Base-by-base conservation (phyloP, 2,888 invertebrate genomes). In the Metalampra italica region DNA sequence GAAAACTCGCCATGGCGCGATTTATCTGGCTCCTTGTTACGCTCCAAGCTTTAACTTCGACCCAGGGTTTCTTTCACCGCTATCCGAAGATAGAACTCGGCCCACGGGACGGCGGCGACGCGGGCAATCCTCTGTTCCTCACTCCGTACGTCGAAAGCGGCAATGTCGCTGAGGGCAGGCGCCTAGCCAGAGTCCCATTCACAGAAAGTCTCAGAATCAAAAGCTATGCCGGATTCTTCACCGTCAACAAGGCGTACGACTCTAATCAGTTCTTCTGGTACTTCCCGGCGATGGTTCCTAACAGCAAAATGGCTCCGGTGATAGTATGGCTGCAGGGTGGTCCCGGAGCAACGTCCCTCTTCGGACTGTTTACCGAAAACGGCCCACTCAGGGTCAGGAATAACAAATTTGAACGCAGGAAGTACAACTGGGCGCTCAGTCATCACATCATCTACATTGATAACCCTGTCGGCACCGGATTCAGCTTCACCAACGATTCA, bases 251-350 rank as follows among this genome's bases (percentile, higher is more conserved):
- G 62, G 78, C 89, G 0, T 93, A 90, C 66, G 92, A 94, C 60
- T 96, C 96, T 0, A 96, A 97, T 69, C 90, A 95, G 80, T 97
- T 97, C 83, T 96, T 97, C 79, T 97, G 97, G 97, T 97, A 95
- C 71, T 97, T 97, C 72, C 96, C 96, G 0, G 93, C 96, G 0
- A 91, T 92, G 90, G 57, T 76, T 2, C 79, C 85, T 0, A 73
- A 82, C 36, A 80, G 78, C 2, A 82, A 85, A 50, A 79, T 87
- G 39, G 93, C 94, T 0, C 95, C 95, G 0, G 93, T 97, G 0
- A 78, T 96, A 0, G 79, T 97, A 7, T 97, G 97, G 97, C 85
- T 96, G 2, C 95, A 96, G 80, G 96, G 96, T 5, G 97, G 96
- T 0, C 96, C 96, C 0, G 96, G 96, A 0, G 94, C 94, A 0